Base-by-base conservation (phyloP, 2,888 invertebrate species). In the Sarcophaga subvicina region DNA sequence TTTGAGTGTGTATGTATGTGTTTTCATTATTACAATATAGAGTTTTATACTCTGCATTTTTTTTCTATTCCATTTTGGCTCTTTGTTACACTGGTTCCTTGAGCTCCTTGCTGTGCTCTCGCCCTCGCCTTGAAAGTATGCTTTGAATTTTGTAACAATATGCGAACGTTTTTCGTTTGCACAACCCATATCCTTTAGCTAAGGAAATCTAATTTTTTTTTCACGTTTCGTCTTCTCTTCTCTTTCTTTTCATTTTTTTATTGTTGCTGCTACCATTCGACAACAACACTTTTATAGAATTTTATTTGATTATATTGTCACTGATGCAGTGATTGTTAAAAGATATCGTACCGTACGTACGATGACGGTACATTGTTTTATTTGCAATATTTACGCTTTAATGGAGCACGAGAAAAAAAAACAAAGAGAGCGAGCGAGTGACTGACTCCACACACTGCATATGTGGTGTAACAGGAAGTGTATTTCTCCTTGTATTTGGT, bases 281-380 rank as follows among this genome's bases (percentile, higher is more conserved):
- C 90, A 91, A 91, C 91, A 91, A 91, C 90, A 91, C 91, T 91
- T 91, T 91, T 91, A 91, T 91, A 90, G 91, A 90, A 91, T 91
- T 91, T 91, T 91, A 91, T 91, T 91, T 91, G 91, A 91, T 91
- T 91, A 91, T 91, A 91, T 90, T 90, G 90, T 88, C 82, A 84
- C 82, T 86, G 83, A 76, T 88, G 88, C 85, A 84, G 84, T 87
- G 87, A 87, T 87, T 87, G 84, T 87, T 87, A 80, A 87, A 84
- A 87, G 87, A 84, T 87, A 84, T 83, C 69, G 70, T 37, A 80
- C 45, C 76, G 27, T 60, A 67, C 45, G 64, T 72, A 67, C 45
- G 64, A 62, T 17, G 22, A 25, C 17, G 54, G 54, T 17, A 54
- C 17, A 1, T 37, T 54, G 60, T 60, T 66, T 17, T 67, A 67